Evolutionary conservation across 2,113 vertebrate genomes (phyloP).

Genomic region (Nematolebias whitei): DNA sequence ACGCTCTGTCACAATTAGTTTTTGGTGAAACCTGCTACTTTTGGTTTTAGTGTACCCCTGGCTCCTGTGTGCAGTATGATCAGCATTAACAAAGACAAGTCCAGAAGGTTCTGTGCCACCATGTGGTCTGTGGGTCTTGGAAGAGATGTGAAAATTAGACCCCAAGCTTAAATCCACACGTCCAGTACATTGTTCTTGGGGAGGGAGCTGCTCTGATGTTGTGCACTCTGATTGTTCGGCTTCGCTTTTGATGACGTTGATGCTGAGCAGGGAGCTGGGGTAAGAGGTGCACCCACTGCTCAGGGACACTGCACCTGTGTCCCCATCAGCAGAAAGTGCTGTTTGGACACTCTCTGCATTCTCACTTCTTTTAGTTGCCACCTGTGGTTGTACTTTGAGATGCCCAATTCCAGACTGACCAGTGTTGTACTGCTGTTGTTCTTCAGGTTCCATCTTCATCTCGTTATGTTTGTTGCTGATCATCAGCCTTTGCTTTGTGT

Average conservation of each 20-base stretch:
- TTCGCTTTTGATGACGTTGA: conserved; percentile 57
- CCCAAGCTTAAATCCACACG: conserved; percentile 61
- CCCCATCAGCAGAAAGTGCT: neutral
- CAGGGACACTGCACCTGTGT: neutral
- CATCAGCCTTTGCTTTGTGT: neutral
- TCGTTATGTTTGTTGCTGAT: neutral
- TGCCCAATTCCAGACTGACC: conserved; percentile 7
- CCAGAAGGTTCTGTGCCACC: conserved; percentile 14
- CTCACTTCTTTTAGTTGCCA: neutral
- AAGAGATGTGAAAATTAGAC: conserved; percentile 28
- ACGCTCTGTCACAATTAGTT: conserved; percentile 32
- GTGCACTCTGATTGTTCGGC: conserved; percentile 28
- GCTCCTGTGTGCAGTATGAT: conserved; percentile 27
- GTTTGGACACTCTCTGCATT: neutral
- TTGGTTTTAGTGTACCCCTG: conserved; percentile 44
- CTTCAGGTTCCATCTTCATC: conserved; percentile 29
- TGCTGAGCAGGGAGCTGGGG: neutral
- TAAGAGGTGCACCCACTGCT: neutral
- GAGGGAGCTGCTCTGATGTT: conserved; percentile 1
- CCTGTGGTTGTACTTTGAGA: conserved; percentile 17
- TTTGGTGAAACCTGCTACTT: conserved; percentile 23
- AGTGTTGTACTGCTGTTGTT: conserved; percentile 2
- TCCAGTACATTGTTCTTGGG: conserved; percentile 11
- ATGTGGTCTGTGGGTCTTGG: conserved; percentile 3
- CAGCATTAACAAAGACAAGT: conserved; percentile 40